Conservation (phyloP, 2,797 vertebrate species). For the Coreius guichenoti region DNA sequence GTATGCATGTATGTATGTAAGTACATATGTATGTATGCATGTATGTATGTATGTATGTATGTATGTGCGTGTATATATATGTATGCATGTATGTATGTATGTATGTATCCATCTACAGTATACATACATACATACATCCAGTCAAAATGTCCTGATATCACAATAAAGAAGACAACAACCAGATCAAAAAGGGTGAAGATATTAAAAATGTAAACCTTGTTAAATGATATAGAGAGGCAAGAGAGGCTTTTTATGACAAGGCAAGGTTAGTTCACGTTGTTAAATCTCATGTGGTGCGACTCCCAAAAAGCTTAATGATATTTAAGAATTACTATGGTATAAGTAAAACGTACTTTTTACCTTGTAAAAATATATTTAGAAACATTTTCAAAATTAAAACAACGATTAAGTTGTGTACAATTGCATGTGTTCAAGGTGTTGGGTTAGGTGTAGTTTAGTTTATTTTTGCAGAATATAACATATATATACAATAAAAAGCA, state of each 20-base stretch:
- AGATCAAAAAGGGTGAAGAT: neutral
- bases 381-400: neutral
- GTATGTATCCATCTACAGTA: too few relatives aligned
- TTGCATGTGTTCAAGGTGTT: too few relatives aligned
- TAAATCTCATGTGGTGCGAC: neutral
- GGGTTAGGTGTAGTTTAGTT: neutral
- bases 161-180: neutral
- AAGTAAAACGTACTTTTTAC: neutral
- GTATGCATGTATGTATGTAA: too few relatives aligned
- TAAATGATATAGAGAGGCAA: neutral
- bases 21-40: too few relatives aligned
- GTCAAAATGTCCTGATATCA: neutral
- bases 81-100: too few relatives aligned
- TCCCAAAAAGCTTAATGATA: neutral
- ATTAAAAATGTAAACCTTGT: neutral
- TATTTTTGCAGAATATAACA: neutral
- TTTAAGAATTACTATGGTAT: neutral
- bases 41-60: too few relatives aligned
- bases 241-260: neutral
- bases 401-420: neutral
- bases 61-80: too few relatives aligned
- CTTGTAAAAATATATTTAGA: neutral
- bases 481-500: neutral
- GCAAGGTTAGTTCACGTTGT: neutral
- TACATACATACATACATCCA: too few relatives aligned